Evolutionary conservation across 2,797 vertebrate species (phyloP).

Genomic region (Jordanella pulchra): DNA sequence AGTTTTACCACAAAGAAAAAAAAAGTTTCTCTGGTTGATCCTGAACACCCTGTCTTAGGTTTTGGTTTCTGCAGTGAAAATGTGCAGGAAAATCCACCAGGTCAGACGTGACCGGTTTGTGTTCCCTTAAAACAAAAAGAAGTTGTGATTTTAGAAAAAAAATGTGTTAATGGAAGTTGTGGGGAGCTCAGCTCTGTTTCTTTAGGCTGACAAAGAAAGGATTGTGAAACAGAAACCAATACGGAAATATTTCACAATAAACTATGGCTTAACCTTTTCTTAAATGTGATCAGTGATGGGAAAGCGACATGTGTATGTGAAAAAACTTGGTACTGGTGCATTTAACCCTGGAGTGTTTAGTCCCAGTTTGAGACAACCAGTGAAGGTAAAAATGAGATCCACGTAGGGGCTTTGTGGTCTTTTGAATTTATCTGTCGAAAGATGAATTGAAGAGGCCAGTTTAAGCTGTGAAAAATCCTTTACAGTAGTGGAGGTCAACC

Average conservation of each 20-base stretch:
- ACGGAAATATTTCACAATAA: background rate
- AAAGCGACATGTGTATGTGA: background rate
- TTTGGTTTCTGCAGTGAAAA: conserved; percentile 23
- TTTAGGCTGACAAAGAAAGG: background rate
- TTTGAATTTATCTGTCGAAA: conserved; percentile 52
- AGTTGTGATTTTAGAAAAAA: background rate
- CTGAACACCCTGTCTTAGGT: conserved; percentile 44
- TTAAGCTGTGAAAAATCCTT: conserved; percentile 47
- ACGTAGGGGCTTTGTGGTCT: conserved; percentile 7
- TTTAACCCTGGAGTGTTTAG: background rate
- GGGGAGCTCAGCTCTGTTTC: background rate
- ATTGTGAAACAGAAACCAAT: conserved; percentile 1
- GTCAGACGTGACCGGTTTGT: background rate
- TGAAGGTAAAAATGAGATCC: conserved; percentile 7
- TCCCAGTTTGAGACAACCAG: background rate
- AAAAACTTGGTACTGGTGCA: background rate
- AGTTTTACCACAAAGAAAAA: conserved; percentile 18
- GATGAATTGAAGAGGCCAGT: conserved; percentile 56
- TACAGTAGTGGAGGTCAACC: conserved; percentile 55
- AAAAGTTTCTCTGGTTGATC: conserved; percentile 36
- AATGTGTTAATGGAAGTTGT: background rate
- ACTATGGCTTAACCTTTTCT: background rate
- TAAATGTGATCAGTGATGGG: background rate
- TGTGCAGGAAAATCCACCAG: conserved; percentile 3
- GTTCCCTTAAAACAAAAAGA: background rate